Conservation (phyloP, 2,888 invertebrate genomes). For the Nebria brevicollis region DNA sequence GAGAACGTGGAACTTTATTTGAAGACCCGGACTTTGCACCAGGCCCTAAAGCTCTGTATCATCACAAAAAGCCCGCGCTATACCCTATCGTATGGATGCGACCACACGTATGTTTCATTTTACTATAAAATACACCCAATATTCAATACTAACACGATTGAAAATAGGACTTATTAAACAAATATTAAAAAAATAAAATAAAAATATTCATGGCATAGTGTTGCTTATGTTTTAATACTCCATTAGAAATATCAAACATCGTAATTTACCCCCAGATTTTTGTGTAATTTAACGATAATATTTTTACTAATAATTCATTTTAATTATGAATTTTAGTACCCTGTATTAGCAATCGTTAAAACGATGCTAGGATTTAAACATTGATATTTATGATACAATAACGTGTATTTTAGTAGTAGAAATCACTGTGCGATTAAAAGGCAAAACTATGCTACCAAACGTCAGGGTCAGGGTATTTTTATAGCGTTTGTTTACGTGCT, state of each 20-base stretch:
- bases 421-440: neutral
- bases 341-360: neutral
- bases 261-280: neutral
- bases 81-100: conserved; percentile 73
- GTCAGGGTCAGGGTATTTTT: neutral
- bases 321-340: neutral
- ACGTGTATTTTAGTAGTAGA: neutral
- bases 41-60: conserved; percentile 66
- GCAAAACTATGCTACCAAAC: neutral
- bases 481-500: neutral
- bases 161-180: neutral
- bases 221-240: neutral
- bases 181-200: neutral
- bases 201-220: neutral
- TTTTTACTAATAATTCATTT: neutral
- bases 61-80: conserved; percentile 67
- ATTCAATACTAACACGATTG: neutral
- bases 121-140: neutral
- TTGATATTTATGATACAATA: neutral
- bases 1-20: conserved; percentile 69
- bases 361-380: conserved; percentile 1
- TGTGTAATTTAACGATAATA: neutral
- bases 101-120: conserved; percentile 69
- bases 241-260: neutral
- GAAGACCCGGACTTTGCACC: conserved; percentile 73